Conservation (phyloP, 2,888 invertebrate species). For the Polymixis lichenea region DNA sequence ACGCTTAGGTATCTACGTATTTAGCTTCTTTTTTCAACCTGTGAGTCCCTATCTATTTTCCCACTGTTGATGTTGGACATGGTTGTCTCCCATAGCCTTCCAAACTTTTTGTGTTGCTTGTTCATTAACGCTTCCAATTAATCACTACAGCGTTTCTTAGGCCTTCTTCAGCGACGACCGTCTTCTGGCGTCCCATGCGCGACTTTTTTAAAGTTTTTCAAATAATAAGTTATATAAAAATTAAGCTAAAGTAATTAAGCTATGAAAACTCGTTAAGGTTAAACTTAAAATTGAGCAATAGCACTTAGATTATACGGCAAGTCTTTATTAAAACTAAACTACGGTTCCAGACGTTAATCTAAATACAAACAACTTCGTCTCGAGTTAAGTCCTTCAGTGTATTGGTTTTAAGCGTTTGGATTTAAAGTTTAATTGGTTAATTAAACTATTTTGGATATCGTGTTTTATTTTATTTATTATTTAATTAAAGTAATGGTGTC, state of each 20-base stretch:
- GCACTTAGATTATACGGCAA: slow-evolving; percentile 33
- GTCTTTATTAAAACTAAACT: slow-evolving; percentile 37
- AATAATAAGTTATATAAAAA: not conserved
- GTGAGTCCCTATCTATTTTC: too few species aligned
- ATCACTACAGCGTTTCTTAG: not conserved
- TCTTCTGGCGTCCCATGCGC: not conserved
- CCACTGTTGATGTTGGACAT: too few species aligned
- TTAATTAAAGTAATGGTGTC: slow-evolving; percentile 14
- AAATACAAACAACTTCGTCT: slow-evolving; percentile 54
- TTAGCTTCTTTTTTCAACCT: too few species aligned
- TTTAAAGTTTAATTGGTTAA: slow-evolving; percentile 49
- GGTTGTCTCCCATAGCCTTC: too few species aligned
- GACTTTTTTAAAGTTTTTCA: not conserved
- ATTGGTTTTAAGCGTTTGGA: slow-evolving; percentile 41
- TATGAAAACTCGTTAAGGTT: slow-evolving; percentile 28
- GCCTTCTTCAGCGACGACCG: not conserved
- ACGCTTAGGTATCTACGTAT: too few species aligned
- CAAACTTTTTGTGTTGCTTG: too few species aligned
- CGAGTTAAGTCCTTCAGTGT: slow-evolving; percentile 36
- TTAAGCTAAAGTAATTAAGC: slow-evolving; percentile 12
- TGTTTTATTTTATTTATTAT: slow-evolving; percentile 25
- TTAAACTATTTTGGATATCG: slow-evolving; percentile 21
- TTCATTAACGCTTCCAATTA: not conserved
- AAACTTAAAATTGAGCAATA: slow-evolving; percentile 36
- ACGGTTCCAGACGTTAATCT: slow-evolving; percentile 49